phyloP scores from a whole-genome alignment of 2,113 vertebrate species.

The Climacteris rufus region DNA sequence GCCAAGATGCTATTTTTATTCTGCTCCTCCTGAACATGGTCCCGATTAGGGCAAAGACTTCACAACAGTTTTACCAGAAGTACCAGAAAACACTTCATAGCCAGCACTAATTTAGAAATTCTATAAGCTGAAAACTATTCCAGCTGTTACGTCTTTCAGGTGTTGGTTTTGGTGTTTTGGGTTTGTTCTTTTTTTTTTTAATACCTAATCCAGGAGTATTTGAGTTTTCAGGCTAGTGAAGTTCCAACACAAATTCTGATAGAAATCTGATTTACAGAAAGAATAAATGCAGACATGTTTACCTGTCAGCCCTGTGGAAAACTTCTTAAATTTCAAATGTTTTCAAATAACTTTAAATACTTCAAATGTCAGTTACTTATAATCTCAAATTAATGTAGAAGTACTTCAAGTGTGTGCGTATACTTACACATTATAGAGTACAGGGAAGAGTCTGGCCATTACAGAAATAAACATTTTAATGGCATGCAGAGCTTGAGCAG shows the following conservation, averaged over 20 bases:
- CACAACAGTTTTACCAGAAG: not conserved
- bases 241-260: not conserved
- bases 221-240: not conserved
- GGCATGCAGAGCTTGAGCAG: not conserved
- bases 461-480: not conserved
- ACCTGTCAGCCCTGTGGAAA: not conserved
- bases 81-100: not conserved
- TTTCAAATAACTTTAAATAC: not conserved
- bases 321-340: not conserved
- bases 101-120: not conserved
- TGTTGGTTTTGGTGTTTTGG: not conserved
- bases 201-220: not conserved
- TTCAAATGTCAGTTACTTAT: not conserved
- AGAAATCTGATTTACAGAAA: not conserved
- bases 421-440: not conserved
- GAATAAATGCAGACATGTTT: not conserved
- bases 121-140: not conserved
- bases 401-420: not conserved
- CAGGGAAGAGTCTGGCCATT: not conserved
- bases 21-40: not conserved
- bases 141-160: not conserved
- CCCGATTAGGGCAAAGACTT: conserved; percentile 11
- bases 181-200: not conserved
- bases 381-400: not conserved
- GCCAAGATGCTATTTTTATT: conserved; percentile 25